Base-by-base conservation (phyloP, 2,797 vertebrate species). In the Cyclopterus lumpus region DNA sequence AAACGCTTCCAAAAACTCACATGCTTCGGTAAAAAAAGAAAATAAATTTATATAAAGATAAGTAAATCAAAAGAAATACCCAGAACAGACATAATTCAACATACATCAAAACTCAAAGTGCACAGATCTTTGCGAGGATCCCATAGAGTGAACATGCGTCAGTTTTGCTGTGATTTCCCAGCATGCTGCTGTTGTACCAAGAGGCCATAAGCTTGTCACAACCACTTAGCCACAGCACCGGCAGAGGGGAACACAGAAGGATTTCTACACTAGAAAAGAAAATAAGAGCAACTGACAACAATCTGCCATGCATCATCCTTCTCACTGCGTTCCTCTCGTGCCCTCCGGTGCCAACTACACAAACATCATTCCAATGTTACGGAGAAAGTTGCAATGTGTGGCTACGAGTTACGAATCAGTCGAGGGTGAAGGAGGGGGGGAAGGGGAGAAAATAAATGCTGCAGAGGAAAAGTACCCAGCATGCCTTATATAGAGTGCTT, bases 251-350 rank as follows among this genome's bases (percentile, higher is more conserved):
- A 77, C 79, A 80, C 85, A 83, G 82, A 75, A 83, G 83, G 85
- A 84, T 72, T 80, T 81, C 80, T 89, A 88, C 80, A 73, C 83
- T 69, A 69, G 76, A 81, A 67, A 83, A 68, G 73, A 73, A 83
- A 87, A 88, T 72, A 79, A 89, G 90, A 86, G 89, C 87, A 85
- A 86, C 77, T 88, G 90, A 91, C 87, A 83, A 87, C 86, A 87
- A 85, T 90, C 91, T 92, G 92, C 87, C 93, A 94, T 93, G 92
- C 93, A 92, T 90, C 83, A 81, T 89, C 86, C 85, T 53, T 83
- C 83, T 81, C 88, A 54, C 90, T 76, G 86, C 71, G 85, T 80
- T 89, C 89, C 91, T 83, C 90, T 82, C 66, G 79, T 88, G 82
- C 84, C 89, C 88, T 76, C 85, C 72, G 74, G 85, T 89, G 86